Evolutionary conservation across 1,140 invertebrate species (phyloP).

Genomic region (Bombus superbus): DNA sequence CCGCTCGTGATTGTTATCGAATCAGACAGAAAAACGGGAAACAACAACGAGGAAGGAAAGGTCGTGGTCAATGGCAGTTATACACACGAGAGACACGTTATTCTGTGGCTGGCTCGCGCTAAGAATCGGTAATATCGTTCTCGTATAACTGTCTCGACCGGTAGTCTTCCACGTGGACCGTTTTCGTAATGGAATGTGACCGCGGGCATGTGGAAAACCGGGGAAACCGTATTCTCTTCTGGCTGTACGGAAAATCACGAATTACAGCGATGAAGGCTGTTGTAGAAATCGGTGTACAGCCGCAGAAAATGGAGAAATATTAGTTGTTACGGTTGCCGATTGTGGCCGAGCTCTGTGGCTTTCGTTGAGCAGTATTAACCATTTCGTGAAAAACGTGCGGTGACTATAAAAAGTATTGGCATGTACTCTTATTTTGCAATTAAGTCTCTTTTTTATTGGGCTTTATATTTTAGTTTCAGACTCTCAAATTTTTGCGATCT

Average conservation of each 20-base stretch:
- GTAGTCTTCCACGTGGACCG: slow-evolving; percentile 10
- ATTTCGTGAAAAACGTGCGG: not conserved
- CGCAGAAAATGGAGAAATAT: slow-evolving; percentile 20
- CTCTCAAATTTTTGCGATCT: no score
- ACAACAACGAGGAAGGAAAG: not conserved
- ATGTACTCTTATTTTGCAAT: not conserved
- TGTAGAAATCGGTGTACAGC: not conserved
- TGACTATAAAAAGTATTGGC: not conserved
- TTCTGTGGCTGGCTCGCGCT: not conserved
- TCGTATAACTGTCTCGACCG: not conserved
- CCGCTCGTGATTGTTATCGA: not conserved
- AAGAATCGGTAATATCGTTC: slow-evolving; percentile 15
- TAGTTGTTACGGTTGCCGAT: not conserved
- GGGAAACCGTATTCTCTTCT: not conserved
- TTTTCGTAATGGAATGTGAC: slow-evolving; percentile 26
- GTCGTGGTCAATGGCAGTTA: slow-evolving; percentile 23
- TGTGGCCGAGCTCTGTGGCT: not conserved
- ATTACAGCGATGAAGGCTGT: not conserved
- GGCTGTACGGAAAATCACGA: slow-evolving; percentile 7
- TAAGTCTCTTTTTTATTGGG: not conserved
- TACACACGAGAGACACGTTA: slow-evolving; percentile 3
- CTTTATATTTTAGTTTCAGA: not conserved
- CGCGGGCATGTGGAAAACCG: not conserved
- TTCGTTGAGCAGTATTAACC: not conserved
- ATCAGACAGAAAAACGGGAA: no score